These are phyloP conservation scores for Hyles vespertilio DNA, from an alignment of 1,140 invertebrate genomes.

Conservation along the genomic window DNA sequence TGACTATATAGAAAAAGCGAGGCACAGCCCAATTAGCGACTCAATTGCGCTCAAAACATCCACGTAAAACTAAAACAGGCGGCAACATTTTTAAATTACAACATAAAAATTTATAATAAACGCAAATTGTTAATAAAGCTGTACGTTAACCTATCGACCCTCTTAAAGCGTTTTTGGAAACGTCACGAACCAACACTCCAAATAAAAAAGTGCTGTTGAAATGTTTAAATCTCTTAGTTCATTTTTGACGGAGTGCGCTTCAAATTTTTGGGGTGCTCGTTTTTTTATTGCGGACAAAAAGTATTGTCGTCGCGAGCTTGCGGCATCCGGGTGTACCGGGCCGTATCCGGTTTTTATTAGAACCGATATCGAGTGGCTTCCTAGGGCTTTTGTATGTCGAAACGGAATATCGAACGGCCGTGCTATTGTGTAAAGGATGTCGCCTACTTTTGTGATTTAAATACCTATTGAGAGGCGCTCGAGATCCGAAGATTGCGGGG, in stretches of 20 bases:
- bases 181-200: too few species aligned
- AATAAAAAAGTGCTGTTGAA: conserved; percentile 25
- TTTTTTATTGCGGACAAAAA: conserved; percentile 28
- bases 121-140: too few species aligned
- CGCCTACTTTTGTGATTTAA: conserved; percentile 36
- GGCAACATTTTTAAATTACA: too few species aligned
- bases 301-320: conserved; percentile 24
- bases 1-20: too few species aligned
- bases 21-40: too few species aligned
- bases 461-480: conserved; percentile 14
- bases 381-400: conserved; percentile 48
- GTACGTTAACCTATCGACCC: too few species aligned
- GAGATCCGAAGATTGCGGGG: not conserved
- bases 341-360: conserved; percentile 70
- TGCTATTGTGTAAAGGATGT: conserved; percentile 47
- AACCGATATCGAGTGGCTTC: conserved; percentile 60
- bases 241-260: conserved; percentile 33
- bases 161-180: too few species aligned
- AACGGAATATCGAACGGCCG: conserved; percentile 25
- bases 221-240: conserved; percentile 22
- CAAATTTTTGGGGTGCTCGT: conserved; percentile 26
- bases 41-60: too few species aligned
- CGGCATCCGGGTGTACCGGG: conserved; percentile 46
- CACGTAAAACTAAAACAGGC: too few species aligned
- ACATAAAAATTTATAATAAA: too few species aligned